phyloP scores from a whole-genome alignment of 1,140 invertebrate genomes.

The Drosophila sp. region DNA sequence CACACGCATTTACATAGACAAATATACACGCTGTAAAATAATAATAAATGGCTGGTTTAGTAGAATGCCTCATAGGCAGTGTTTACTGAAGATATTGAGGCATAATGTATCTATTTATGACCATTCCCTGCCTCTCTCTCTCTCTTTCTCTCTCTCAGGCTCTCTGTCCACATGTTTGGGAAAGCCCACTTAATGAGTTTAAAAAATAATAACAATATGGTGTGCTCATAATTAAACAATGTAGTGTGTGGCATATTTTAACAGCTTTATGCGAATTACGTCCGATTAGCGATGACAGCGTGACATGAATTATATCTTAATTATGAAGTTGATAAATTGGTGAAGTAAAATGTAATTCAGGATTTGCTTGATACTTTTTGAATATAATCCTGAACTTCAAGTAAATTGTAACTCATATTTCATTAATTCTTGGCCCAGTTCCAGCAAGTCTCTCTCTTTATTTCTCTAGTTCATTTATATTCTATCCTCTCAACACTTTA shows the following conservation, averaged over 20 bases:
- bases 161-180: constrained; percentile 8
- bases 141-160: neutral
- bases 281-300: constrained; percentile 36
- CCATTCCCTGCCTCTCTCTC: neutral
- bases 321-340: neutral
- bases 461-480: no score
- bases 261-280: constrained; percentile 27
- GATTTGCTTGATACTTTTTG: no score
- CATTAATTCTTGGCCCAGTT: no score
- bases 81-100: constrained; percentile 4
- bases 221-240: constrained; percentile 33
- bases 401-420: no score
- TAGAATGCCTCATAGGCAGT: neutral
- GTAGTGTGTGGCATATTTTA: constrained; percentile 14
- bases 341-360: no score
- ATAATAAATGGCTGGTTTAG: neutral
- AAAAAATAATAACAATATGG: constrained; percentile 44
- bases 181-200: constrained; percentile 39
- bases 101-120: constrained; percentile 23
- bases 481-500: no score
- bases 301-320: neutral
- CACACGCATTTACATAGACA: neutral
- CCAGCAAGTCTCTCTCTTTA: no score
- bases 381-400: no score
- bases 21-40: neutral